A percentile compares a stretch with the other conserved stretches of the same genome.
Conservation (phyloP, 2,113 vertebrate species). For the Madoqua kirkii region DNA sequence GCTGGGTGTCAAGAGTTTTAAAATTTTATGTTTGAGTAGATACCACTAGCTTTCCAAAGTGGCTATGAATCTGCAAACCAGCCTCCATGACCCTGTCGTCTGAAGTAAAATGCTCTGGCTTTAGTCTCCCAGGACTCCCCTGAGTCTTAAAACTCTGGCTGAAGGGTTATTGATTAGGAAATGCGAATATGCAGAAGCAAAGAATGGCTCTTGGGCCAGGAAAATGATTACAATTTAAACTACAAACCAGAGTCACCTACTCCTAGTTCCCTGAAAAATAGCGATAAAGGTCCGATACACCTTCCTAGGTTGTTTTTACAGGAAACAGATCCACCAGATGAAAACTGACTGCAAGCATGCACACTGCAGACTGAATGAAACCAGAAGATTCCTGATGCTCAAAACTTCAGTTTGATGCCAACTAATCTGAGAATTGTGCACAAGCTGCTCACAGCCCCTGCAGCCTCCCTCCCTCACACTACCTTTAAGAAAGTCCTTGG, state of each 20-base stretch:
- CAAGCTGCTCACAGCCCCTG: background rate
- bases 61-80: background rate
- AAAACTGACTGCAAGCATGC: background rate
- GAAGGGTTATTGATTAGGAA: background rate
- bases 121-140: background rate
- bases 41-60: background rate
- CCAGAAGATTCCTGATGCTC: background rate
- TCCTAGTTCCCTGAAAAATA: background rate
- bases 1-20: background rate
- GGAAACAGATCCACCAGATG: background rate
- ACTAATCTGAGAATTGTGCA: background rate
- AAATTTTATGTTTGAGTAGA: background rate
- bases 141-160: background rate
- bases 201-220: background rate
- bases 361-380: too few species aligned
- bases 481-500: background rate
- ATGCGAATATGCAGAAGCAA: background rate
- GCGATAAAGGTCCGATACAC: background rate
- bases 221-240: background rate
- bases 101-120: background rate
- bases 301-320: background rate
- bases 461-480: background rate
- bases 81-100: background rate
- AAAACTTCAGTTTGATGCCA: background rate
- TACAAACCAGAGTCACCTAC: background rate